phyloP scores from a whole-genome alignment of 2,888 invertebrate species.

The Ectemnius cavifrons region DNA sequence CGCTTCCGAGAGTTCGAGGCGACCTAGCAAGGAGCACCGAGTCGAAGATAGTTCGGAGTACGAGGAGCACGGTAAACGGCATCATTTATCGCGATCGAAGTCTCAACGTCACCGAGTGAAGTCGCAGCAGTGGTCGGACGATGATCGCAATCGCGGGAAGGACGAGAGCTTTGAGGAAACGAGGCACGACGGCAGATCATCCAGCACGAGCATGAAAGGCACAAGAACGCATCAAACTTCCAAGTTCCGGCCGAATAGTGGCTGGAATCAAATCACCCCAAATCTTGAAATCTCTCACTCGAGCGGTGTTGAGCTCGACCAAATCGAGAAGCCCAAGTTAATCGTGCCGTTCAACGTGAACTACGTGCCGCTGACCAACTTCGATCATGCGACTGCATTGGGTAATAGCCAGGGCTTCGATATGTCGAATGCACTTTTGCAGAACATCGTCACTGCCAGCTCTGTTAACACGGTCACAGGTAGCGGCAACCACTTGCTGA shows the following conservation, averaged over 20 bases:
- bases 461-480: slow-evolving; percentile 58
- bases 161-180: slow-evolving; percentile 60
- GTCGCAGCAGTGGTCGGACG: slow-evolving; percentile 61
- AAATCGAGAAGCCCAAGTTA: slow-evolving; percentile 72
- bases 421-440: slow-evolving; percentile 76
- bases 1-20: slow-evolving; percentile 57
- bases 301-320: slow-evolving; percentile 68
- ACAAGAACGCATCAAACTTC: slow-evolving; percentile 23
- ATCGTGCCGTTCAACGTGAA: slow-evolving; percentile 72
- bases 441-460: slow-evolving; percentile 64
- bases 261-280: slow-evolving; percentile 71
- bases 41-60: slow-evolving; percentile 56
- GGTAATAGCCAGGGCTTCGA: slow-evolving; percentile 79
- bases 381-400: slow-evolving; percentile 78
- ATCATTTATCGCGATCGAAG: slow-evolving; percentile 57
- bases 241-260: slow-evolving; percentile 35
- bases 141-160: slow-evolving; percentile 51
- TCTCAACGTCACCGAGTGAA: slow-evolving; percentile 60
- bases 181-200: slow-evolving; percentile 32
- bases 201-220: slow-evolving; percentile 25
- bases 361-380: slow-evolving; percentile 71
- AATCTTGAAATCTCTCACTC: slow-evolving; percentile 70
- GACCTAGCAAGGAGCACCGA: slow-evolving; percentile 72
- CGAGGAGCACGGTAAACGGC: slow-evolving; percentile 56
- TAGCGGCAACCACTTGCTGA: slow-evolving; percentile 62